Evolutionary conservation across 1,140 invertebrate species (phyloP), one percentile per base, ranked within the genome.

Genomic region (Calephelis nemesis): DNA sequence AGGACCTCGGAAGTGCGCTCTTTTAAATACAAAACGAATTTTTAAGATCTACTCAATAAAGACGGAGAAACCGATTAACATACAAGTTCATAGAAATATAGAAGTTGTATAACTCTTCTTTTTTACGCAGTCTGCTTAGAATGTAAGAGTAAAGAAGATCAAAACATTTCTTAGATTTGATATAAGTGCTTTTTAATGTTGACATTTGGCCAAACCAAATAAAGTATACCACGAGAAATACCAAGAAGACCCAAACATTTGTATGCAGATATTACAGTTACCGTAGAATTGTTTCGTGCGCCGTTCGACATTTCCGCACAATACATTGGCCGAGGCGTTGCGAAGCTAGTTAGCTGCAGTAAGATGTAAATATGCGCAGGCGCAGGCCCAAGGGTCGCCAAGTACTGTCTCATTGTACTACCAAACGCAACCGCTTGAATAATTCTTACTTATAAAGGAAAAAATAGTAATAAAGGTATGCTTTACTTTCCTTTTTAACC

Each of bases 221-320:
- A 83, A 83, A 83, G 73, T 79, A 75, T 77, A 75, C 78, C 75
- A 72, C 73, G 76, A 69, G 68, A 77, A 75, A 82, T 82, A 76
- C 79, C 79, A 71, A 81, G 78, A 74, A 77, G 74, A 70, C 74
- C 76, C 77, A 81, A 85, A 87, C 84, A 87, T 88, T 88, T 87
- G 81, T 87, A 88, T 89, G 85, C 87, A 89, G 81, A 85, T 90
- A 84, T 90, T 88, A 85, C 81, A 78, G 83, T 84, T 83, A 86
- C 80, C 71, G 80, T 82, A 74, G 86, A 76, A 90, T 88, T 88
- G 87, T 90, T 88, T 87, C 85, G 85, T 87, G 85, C 78, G 70
- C 58, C 71, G 71, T 70, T 62, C 77, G 77, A 84, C 79, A 88
- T 90, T 88, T 88, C 86, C 86, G 84, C 83, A 90, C 84, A 90